Base-by-base conservation (phyloP, 1,140 invertebrate genomes). In the Phthorimaea operculella region DNA sequence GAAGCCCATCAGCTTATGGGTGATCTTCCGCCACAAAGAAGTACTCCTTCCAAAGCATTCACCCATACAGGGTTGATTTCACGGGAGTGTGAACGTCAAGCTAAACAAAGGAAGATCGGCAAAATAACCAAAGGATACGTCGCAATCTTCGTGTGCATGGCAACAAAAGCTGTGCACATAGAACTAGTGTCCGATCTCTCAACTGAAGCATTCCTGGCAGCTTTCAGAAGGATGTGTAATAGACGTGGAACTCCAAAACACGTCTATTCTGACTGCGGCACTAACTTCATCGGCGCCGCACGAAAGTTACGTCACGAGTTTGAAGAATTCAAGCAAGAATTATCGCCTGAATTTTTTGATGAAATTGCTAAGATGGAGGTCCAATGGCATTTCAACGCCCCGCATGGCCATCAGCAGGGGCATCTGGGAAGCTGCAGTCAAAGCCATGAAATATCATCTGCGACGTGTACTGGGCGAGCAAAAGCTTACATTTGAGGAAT, bases 341-440 rank as follows among this genome's bases (percentile, higher is more conserved):
- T 55, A 36, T 50, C 54, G 11, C 9, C 47, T 17, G 47, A 56
- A 36, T 56, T 56, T 39, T 39, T 50, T 15, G 12, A 56, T 7
- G 33, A 51, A 51, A 9, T 51, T 0, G 17, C 14, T 7, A 18
- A 56, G 14, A n/a, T 39, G 12, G 14, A 48, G 28, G 36, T 47
- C 21, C 18, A 54, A 33, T 53, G 50, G 42, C 49, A 52, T 21
- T 48, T 48, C 21, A 49, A 50, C 18, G 36, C 36, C 36, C 36
- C 3, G 10, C 10, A 39, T 39, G 36, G 36, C 36, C 36, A 9
- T 12, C 36, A 39, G 36, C 36, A 39, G 36, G 10, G 36, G 36
- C 10, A 39, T 39, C 10, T 39, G 36, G 36, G 36, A 39, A 39
- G 36, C 36, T 10, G 36, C 36, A n/a, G 36, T 39, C 4, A 39